phyloP scores from a whole-genome alignment of 2,888 invertebrate genomes.

The Lysandra coridon region DNA sequence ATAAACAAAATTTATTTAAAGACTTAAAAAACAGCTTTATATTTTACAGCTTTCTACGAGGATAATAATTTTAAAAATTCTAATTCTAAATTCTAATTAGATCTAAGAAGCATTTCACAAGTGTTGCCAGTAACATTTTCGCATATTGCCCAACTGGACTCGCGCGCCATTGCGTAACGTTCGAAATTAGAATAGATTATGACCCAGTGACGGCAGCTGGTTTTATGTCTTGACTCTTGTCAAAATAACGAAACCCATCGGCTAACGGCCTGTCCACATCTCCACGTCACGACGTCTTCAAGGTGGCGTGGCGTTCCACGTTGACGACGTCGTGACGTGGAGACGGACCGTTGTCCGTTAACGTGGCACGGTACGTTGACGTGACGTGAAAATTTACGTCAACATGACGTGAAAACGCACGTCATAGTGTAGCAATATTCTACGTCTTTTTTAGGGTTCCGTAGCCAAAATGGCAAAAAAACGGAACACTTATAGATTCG shows the following conservation, averaged over 20 bases:
- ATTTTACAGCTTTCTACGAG: not conserved
- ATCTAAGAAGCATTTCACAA: not conserved
- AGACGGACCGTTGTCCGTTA: too few relatives aligned
- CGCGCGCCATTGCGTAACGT: constrained; percentile 51
- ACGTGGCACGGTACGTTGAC: too few relatives aligned
- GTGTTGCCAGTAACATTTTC: constrained; percentile 45
- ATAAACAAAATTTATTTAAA: not conserved
- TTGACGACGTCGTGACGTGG: too few relatives aligned
- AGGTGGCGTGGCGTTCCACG: too few relatives aligned
- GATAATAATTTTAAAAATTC: not conserved
- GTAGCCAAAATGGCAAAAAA: too few relatives aligned
- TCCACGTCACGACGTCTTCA: too few relatives aligned
- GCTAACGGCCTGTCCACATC: not conserved
- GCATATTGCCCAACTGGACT: constrained; percentile 54
- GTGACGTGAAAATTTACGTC: too few relatives aligned
- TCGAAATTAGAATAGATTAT: constrained; percentile 62
- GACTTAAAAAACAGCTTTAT: not conserved
- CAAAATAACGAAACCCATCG: constrained; percentile 50
- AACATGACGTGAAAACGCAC: too few relatives aligned
- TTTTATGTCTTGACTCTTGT: constrained; percentile 47
- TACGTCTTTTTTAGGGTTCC: too few relatives aligned
- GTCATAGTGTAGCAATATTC: too few relatives aligned
- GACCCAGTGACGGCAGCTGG: constrained; percentile 47
- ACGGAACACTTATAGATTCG: too few relatives aligned
- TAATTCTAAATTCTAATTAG: not conserved